These are phyloP conservation scores for Aptenodytes forsteri DNA, from an alignment of 2,113 vertebrate species.

Conservation along the genomic window DNA sequence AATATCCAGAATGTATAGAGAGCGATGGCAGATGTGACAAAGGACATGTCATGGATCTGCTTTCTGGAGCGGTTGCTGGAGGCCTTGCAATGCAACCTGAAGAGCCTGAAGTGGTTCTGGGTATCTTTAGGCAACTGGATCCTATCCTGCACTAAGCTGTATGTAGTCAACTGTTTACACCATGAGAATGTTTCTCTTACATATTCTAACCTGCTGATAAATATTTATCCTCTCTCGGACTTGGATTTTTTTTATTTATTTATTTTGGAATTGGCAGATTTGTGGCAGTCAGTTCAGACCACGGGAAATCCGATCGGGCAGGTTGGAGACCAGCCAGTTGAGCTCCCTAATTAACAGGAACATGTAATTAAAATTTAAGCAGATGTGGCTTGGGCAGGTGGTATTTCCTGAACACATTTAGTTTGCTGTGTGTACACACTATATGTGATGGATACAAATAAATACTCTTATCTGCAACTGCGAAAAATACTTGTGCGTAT, in stretches of 20 bases:
- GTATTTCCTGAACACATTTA: not conserved
- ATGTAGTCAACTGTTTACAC: not conserved
- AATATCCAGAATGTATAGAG: not conserved
- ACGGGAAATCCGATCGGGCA: not conserved
- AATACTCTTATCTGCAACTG: not conserved
- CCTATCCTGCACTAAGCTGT: too few species aligned
- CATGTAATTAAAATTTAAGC: conserved; percentile 21
- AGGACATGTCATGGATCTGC: fast-evolving
- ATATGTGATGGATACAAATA: not conserved
- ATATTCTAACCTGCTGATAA: not conserved
- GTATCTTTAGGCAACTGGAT: not conserved
- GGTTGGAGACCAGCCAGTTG: not conserved
- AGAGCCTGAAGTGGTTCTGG: not conserved
- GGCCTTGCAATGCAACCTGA: not conserved
- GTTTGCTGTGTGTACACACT: not conserved
- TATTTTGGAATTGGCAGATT: not conserved
- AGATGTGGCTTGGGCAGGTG: conserved; percentile 55
- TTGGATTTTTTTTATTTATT: not conserved
- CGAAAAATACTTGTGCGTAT: not conserved
- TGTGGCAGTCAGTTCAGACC: not conserved
- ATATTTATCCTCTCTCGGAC: not conserved
- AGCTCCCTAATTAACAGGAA: not conserved
- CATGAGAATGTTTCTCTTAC: not conserved
- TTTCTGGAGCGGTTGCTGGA: not conserved
- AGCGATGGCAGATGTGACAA: not conserved